Evolutionary conservation across 2,113 vertebrate species (phyloP), one percentile per base, ranked within the genome.

Genomic region (Corvus cornix): DNA sequence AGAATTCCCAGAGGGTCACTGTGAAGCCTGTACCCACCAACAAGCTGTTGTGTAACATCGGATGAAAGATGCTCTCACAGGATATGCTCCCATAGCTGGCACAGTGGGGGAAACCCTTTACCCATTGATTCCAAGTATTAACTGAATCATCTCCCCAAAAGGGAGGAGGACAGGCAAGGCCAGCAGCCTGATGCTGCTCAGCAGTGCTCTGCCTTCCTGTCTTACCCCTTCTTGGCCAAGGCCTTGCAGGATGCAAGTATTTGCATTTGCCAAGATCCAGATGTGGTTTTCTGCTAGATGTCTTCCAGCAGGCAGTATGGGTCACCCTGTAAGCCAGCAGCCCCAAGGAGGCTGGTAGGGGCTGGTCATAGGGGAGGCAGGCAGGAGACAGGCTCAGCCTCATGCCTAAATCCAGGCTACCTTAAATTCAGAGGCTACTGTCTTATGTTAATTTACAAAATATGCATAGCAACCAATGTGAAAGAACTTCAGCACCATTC

Each of bases 21-120:
- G 56, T 69, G 59, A 62, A 73, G 31, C 52, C 43, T 39, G 6
- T 31, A 44, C 35, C 10, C 41, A 51, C 14, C 33, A 52, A n/a
- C n/a, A 64, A 43, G 21, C 33, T 55, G 31, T 20, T 60, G 27
- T 37, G 51, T 28, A 31, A 72, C 30, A 37, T 4, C 0, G 0
- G n/a, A 24, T 48, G 43, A 48, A 73, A 56, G 72, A 41, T 33
- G 77, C 15, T 67, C 11, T 62, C 16, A 11, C 11, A 28, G 35
- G 35, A 62, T 51, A 26, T 26, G 19, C 16, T 77, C 41, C 64
- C 21, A 5, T 15, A 39, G 41, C 52, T 60, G 35, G 17, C 35
- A 21, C 12, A 39, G 11, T 11, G 22, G 24, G 30, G 35, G 59
- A 87, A 27, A 33, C 37, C 41, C 37, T 56, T 73, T 23, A 51